A percentile compares a stretch with the other conserved stretches of the same genome.
phyloP scores from a whole-genome alignment of 2,888 invertebrate genomes.

The Lysandra coridon region DNA sequence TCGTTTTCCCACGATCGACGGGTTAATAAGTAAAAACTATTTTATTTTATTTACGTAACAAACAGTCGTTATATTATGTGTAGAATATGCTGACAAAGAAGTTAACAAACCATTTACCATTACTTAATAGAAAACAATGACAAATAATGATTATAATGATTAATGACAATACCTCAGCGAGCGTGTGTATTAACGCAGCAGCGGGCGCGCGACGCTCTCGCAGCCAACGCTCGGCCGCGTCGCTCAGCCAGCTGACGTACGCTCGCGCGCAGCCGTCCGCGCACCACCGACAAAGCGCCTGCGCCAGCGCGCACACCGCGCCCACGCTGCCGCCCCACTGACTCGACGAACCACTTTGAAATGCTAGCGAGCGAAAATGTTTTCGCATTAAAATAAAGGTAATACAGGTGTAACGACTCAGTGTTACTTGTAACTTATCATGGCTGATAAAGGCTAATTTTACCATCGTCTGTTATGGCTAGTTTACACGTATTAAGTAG shows the following conservation, averaged over 20 bases:
- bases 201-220: slow-evolving; percentile 61
- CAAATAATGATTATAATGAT: too few relatives aligned
- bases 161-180: slow-evolving; percentile 83
- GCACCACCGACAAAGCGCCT: slow-evolving; percentile 85
- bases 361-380: slow-evolving; percentile 48
- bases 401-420: background rate
- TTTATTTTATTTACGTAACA: too few relatives aligned
- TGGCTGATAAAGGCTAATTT: too few relatives aligned
- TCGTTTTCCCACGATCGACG: too few relatives aligned
- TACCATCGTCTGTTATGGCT: too few relatives aligned
- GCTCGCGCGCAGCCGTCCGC: slow-evolving; percentile 83
- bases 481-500: too few relatives aligned
- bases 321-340: slow-evolving; percentile 65
- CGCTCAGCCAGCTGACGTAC: slow-evolving; percentile 87
- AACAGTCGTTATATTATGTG: too few relatives aligned
- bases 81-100: too few relatives aligned
- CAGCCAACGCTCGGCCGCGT: slow-evolving; percentile 74
- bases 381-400: background rate
- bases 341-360: slow-evolving; percentile 47
- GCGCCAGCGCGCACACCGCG: slow-evolving; percentile 88
- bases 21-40: too few relatives aligned
- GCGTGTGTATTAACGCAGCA: slow-evolving; percentile 84
- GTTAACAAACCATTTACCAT: too few relatives aligned
- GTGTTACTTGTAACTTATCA: too few relatives aligned
- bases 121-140: too few relatives aligned